Percentiles rank a stretch among this genome's conserved stretches.
Evolutionary conservation across 1,140 invertebrate genomes (phyloP).

Genomic region (Drosophila jambulina): DNA sequence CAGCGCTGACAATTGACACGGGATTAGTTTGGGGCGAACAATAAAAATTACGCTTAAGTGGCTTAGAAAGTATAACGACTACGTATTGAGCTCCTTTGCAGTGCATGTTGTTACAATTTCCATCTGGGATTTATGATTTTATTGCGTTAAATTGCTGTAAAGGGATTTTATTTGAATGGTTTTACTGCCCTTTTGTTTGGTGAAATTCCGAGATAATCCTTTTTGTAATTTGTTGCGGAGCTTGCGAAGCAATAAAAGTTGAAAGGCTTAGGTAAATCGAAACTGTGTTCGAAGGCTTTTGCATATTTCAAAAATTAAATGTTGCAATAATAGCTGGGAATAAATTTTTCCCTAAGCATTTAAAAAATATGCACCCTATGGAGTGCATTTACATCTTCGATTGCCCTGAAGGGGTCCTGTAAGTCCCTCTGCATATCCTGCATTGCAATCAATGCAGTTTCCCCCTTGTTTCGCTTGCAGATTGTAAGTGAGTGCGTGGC

Average conservation of each 20-base stretch:
- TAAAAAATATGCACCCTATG: neutral
- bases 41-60: constrained; percentile 33
- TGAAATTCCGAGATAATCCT: constrained; percentile 6
- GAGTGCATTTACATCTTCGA: constrained; percentile 19
- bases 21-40: constrained; percentile 31
- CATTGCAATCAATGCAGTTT: constrained; percentile 31
- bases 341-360: neutral
- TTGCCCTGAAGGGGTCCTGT: constrained; percentile 22
- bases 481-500: constrained; percentile 60
- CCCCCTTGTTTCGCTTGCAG: constrained; percentile 33
- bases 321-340: neutral
- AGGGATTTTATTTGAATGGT: constrained; percentile 18
- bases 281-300: neutral
- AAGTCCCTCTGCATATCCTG: constrained; percentile 20
- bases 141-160: constrained; percentile 18
- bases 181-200: neutral
- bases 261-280: constrained; percentile 1
- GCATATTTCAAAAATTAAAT: neutral
- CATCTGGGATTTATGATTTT: constrained; percentile 29
- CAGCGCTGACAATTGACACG: constrained; percentile 34
- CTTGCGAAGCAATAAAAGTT: neutral
- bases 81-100: constrained; percentile 23
- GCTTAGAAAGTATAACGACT: constrained; percentile 35
- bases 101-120: constrained; percentile 17
- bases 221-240: constrained; percentile 11